These are phyloP conservation scores for Halotydeus destructor DNA, from an alignment of 1,140 invertebrate genomes.

Conservation along the genomic window DNA sequence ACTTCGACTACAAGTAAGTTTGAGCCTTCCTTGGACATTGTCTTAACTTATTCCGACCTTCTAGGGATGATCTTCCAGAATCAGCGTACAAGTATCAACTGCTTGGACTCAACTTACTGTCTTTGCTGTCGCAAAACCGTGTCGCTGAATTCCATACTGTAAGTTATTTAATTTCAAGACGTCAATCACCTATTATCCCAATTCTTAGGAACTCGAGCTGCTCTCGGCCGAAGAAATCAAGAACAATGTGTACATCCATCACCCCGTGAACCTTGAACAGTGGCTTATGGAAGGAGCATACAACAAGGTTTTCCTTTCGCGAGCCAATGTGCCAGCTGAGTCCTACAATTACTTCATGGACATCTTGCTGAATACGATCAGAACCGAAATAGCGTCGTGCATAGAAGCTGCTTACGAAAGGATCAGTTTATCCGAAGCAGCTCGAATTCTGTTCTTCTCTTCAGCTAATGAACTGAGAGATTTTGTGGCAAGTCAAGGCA, in stretches of 20 bases:
- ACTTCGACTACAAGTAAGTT: conserved; percentile 80
- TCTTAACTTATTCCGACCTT: conserved; percentile 18
- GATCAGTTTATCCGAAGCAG: conserved; percentile 65
- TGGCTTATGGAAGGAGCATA: conserved; percentile 98
- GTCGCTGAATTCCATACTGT: conserved; percentile 94
- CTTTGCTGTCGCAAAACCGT: conserved; percentile 83
- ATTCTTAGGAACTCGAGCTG: conserved; percentile 59
- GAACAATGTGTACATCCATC: conserved; percentile 78
- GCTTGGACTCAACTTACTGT: conserved; percentile 79
- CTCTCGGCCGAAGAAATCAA: conserved; percentile 79
- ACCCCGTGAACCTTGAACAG: conserved; percentile 87
- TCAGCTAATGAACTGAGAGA: conserved; percentile 46
- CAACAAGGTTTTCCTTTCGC: conserved; percentile 77
- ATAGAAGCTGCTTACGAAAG: conserved; percentile 88
- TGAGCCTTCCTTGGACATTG: not conserved
- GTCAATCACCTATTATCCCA: not conserved
- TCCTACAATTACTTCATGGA: conserved; percentile 95
- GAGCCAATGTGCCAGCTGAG: conserved; percentile 85
- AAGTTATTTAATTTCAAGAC: conserved; percentile 16
- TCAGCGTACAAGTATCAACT: conserved; percentile 88
- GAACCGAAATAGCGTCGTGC: conserved; percentile 86
- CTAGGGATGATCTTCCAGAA: conserved; percentile 53
- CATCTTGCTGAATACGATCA: conserved; percentile 78
- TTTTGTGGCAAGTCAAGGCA: conserved; percentile 42
- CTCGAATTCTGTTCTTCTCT: conserved; percentile 66